A percentile compares a stretch with the other conserved stretches of the same genome.
phyloP scores from a whole-genome alignment of 2,888 invertebrate genomes.

The Oxycera nigricornis region DNA sequence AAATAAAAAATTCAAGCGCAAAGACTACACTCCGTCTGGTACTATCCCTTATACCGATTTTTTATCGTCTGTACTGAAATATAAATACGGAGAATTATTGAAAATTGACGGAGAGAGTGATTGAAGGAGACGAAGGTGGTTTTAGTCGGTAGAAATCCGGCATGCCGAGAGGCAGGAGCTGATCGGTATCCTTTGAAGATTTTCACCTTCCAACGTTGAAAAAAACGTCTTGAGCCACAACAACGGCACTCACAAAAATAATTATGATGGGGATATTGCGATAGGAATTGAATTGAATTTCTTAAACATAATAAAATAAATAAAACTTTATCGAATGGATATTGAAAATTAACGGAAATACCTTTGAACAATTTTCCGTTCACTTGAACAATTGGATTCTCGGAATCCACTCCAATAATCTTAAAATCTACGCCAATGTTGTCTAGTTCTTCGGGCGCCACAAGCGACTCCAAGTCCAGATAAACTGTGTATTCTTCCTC shows the following conservation, averaged over 20 bases:
- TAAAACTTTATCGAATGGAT: neutral
- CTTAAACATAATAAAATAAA: neutral
- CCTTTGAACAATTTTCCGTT: conserved; percentile 72
- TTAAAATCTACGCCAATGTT: conserved; percentile 56
- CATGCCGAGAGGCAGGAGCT: too few species aligned
- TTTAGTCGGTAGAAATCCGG: too few species aligned
- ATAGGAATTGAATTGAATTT: neutral
- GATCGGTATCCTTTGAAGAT: too few species aligned
- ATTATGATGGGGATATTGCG: neutral
- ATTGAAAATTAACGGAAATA: conserved; percentile 53
- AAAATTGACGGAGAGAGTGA: too few species aligned
- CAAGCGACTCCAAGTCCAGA: conserved; percentile 56
- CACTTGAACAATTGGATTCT: conserved; percentile 71
- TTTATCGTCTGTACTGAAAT: too few species aligned
- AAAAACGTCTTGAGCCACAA: too few species aligned
- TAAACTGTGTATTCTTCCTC: conserved; percentile 59
- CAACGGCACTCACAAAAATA: neutral
- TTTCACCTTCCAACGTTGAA: too few species aligned
- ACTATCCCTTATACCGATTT: too few species aligned
- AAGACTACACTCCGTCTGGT: too few species aligned
- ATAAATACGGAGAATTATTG: too few species aligned
- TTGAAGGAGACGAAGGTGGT: too few species aligned
- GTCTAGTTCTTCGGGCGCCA: conserved; percentile 51
- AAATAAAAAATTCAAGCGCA: too few species aligned
- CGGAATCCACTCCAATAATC: conserved; percentile 69